Base-by-base conservation (phyloP, 2,888 invertebrate genomes). In the Formica aserva region DNA sequence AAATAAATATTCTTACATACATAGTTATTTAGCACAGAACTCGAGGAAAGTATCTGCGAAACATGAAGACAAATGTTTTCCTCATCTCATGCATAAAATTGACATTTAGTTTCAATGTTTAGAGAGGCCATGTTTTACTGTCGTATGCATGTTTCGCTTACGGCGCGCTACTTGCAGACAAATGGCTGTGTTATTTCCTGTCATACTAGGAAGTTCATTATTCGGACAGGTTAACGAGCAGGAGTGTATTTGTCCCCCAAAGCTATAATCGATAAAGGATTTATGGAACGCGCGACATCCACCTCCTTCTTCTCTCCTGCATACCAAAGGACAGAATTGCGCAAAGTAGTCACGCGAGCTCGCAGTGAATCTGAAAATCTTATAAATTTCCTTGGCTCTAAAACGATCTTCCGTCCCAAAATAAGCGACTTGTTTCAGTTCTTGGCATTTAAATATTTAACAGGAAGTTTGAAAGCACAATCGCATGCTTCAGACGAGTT, bases 371-470 rank as follows among this genome's bases (percentile, higher is more conserved):
- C 41, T 41, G 82, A 67, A 65, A 41, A 81, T 85, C 72, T 85
- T 77, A 80, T 57, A 82, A 72, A 63, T 80, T 86, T 63, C 55
- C 60, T 18, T 29, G 45, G 18, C n/a, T 26, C 38, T 18, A 26
- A 60, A 67, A 65, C 71, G 66, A 65, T 63, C 38, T 52, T 29
- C 62, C 35, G 57, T 35, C 57, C 32, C 35, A 45, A 77, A 76
- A 77, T 81, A 86, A 71, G 71, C 77, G 67, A 72, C 67, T 66
- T 65, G 76, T 72, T 86, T 74, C 80, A 83, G 69, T 41, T 45
- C 66, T n/a, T 11, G 52, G 22, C 22, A 69, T 80, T 86, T 90
- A 91, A 92, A 91, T 92, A 92, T 92, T 91, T 90, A 91, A 91
- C 90, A 92, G 91, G 86, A 86, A 77, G 80, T 87, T 84, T 83